These are phyloP conservation scores for Mesocricetus auratus DNA, from an alignment of 2,113 vertebrate genomes.

Conservation along the genomic window DNA sequence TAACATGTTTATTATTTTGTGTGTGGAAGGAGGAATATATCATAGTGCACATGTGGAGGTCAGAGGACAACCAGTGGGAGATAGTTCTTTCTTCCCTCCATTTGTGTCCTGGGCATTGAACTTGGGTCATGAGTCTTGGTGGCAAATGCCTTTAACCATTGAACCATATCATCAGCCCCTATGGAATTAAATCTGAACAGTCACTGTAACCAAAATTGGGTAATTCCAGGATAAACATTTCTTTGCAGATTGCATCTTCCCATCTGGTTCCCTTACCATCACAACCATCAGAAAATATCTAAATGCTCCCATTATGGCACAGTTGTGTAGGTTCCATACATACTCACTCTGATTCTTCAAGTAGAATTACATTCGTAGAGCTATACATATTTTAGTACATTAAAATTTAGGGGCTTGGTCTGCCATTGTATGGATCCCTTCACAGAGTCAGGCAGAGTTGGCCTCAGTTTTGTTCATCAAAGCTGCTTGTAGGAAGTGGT, in stretches of 20 bases:
- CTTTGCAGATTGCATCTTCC: constrained; percentile 47
- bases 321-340: neutral
- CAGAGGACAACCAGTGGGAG: neutral
- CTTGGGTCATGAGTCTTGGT: neutral
- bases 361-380: constrained; percentile 38
- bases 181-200: constrained; percentile 49
- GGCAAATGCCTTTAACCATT: neutral
- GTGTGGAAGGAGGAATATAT: neutral
- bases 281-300: constrained; percentile 45
- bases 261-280: constrained; percentile 16
- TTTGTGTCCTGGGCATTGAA: neutral
- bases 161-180: neutral
- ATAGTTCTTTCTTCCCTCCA: neutral
- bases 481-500: constrained; percentile 80
- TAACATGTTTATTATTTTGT: neutral
- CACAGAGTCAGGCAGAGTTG: neutral
- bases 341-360: constrained; percentile 45
- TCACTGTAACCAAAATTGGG: neutral
- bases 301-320: neutral
- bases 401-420: constrained; percentile 24
- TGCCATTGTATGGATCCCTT: constrained; percentile 13
- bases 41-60: neutral
- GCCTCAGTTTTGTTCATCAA: constrained; percentile 85
- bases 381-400: constrained; percentile 42
- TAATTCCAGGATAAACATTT: constrained; percentile 18